Evolutionary conservation across 2,888 invertebrate genomes (phyloP).

Genomic region (Synergus japonicus): DNA sequence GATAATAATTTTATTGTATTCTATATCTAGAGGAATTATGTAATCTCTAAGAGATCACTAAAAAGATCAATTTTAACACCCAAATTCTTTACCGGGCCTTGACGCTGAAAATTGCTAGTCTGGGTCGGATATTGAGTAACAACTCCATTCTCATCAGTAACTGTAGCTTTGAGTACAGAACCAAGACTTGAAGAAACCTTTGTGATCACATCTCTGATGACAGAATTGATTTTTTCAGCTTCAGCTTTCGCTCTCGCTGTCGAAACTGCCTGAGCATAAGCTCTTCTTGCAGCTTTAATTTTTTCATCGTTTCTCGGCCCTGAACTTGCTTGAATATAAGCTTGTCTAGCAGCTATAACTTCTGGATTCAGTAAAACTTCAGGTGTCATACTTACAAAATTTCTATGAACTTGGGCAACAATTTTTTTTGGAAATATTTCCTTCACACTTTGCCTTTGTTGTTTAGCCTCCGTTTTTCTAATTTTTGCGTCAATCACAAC

Average conservation of each 20-base stretch:
- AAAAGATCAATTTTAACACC: no score
- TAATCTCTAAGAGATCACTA: no score
- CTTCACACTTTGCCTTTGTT: background rate
- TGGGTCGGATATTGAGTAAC: background rate
- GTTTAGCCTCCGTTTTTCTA: background rate
- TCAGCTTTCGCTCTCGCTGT: background rate
- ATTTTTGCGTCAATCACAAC: background rate
- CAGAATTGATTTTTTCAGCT: background rate
- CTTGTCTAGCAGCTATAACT: background rate
- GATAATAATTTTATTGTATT: background rate
- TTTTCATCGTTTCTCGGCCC: background rate
- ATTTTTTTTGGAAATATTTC: background rate
- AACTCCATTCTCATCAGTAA: background rate
- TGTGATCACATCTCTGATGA: background rate
- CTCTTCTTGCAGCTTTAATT: background rate
- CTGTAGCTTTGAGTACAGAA: background rate
- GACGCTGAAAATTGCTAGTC: background rate
- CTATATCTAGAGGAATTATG: background rate
- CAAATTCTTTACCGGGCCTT: background rate
- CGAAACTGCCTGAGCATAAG: slow-evolving; percentile 17
- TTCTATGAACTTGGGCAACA: background rate
- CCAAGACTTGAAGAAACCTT: background rate
- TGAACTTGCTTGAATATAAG: slow-evolving; percentile 18
- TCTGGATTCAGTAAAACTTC: background rate
- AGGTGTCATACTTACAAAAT: background rate